These are phyloP conservation scores for Bradypodion pumilum DNA, from an alignment of 2,797 vertebrate genomes.

Conservation along the genomic window DNA sequence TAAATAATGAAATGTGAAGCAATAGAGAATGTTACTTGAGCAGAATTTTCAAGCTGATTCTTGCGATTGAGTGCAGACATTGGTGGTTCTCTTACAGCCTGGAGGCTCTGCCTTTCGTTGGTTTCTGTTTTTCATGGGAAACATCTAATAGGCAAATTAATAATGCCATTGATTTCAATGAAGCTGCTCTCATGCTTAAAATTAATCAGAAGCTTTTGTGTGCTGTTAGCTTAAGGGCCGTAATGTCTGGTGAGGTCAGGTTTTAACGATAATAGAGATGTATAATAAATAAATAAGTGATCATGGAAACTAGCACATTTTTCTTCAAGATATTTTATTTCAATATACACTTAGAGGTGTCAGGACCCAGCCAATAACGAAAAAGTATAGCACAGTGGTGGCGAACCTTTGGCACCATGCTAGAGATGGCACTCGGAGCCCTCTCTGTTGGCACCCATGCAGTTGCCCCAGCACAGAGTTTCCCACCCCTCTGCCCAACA, in stretches of 20 bases:
- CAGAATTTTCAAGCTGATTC: slow-evolving; percentile 37
- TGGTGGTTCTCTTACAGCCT: neutral
- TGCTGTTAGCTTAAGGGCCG: neutral
- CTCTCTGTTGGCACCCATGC: too few species aligned
- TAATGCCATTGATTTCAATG: slow-evolving; percentile 32
- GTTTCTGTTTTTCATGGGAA: slow-evolving; percentile 31
- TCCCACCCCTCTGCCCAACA: too few species aligned
- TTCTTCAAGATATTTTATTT: neutral
- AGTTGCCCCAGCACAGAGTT: too few species aligned
- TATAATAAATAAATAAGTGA: slow-evolving; percentile 2
- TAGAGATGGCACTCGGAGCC: too few species aligned
- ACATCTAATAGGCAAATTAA: slow-evolving; percentile 33
- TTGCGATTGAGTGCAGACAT: slow-evolving; percentile 12
- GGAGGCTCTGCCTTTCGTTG: neutral
- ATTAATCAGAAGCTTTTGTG: neutral
- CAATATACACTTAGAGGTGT: neutral
- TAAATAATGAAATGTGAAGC: slow-evolving; percentile 28
- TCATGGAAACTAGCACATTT: neutral
- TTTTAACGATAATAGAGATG: slow-evolving; percentile 2
- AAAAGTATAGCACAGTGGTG: neutral
- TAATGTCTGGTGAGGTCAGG: neutral
- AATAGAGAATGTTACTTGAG: slow-evolving; percentile 29
- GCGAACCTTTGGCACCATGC: too few species aligned
- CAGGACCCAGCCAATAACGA: neutral
- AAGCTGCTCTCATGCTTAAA: slow-evolving; percentile 1